Conservation (phyloP, 2,888 invertebrate species). For the Carpatolechia fugitivella region DNA sequence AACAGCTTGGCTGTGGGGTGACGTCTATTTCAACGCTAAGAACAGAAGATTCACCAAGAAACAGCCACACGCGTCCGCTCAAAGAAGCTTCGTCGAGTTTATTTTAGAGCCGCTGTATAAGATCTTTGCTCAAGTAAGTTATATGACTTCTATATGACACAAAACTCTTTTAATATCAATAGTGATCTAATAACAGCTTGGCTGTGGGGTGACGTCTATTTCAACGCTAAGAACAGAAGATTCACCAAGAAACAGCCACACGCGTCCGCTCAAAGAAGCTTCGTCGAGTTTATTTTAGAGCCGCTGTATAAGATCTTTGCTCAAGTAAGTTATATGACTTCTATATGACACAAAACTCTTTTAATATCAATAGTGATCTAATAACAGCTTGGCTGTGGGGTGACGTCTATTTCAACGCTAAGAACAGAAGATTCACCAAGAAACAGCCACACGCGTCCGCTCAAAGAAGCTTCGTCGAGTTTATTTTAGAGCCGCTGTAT, state of each 20-base stretch:
- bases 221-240: slow-evolving; percentile 95
- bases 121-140: slow-evolving; percentile 91
- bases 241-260: slow-evolving; percentile 97
- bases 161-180: too few relatives aligned
- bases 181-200: slow-evolving; percentile 96
- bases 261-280: slow-evolving; percentile 94
- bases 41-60: slow-evolving; percentile 97
- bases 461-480: slow-evolving; percentile 98
- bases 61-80: slow-evolving; percentile 93
- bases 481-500: slow-evolving; percentile 98
- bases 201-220: slow-evolving; percentile 99
- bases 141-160: too few relatives aligned
- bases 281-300: slow-evolving; percentile 99
- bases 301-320: slow-evolving; percentile 99
- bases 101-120: slow-evolving; percentile 99
- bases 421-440: slow-evolving; percentile 96
- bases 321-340: slow-evolving; percentile 77
- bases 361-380: too few relatives aligned
- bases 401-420: slow-evolving; percentile 97
- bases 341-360: too few relatives aligned
- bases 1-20: slow-evolving; percentile 97
- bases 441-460: slow-evolving; percentile 95
- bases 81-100: slow-evolving; percentile 98
- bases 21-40: slow-evolving; percentile 97
- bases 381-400: slow-evolving; percentile 98